Percentiles rank a stretch among this genome's conserved stretches.
These are phyloP conservation scores for Parasteatoda tepidariorum DNA, from an alignment of 1,140 invertebrate genomes.

Conservation along the genomic window DNA sequence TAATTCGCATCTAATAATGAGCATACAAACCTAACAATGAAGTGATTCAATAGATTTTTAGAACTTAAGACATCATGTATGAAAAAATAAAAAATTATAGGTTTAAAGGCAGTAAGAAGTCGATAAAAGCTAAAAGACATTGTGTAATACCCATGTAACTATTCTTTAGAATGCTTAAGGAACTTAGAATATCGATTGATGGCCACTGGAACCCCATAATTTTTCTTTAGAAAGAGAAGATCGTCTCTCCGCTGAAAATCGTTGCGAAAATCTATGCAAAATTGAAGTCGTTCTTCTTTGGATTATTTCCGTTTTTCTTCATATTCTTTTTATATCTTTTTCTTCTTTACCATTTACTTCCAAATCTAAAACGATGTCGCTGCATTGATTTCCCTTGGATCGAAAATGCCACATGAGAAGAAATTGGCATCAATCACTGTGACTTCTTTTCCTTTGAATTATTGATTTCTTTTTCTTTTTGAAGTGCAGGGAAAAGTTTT, in stretches of 20 bases:
- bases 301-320: conserved; percentile 30
- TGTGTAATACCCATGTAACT: too few species aligned
- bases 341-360: conserved; percentile 47
- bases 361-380: conserved; percentile 55
- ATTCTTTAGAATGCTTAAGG: too few species aligned
- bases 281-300: conserved; percentile 53
- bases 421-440: conserved; percentile 55
- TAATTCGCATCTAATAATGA: too few species aligned
- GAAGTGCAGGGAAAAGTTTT: conserved; percentile 31
- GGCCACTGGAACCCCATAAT: neutral
- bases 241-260: conserved; percentile 28
- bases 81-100: too few species aligned
- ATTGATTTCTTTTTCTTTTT: conserved; percentile 23
- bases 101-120: too few species aligned
- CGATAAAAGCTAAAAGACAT: too few species aligned
- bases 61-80: too few species aligned
- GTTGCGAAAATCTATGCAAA: conserved; percentile 56
- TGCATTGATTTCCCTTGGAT: conserved; percentile 53
- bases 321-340: conserved; percentile 1
- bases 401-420: conserved; percentile 57
- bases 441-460: conserved; percentile 53
- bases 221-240: conserved; percentile 8
- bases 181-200: neutral
- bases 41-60: too few species aligned
- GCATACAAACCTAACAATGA: too few species aligned